Conservation (phyloP, 1,140 invertebrate genomes). For the Diabrotica undecimpunctata region DNA sequence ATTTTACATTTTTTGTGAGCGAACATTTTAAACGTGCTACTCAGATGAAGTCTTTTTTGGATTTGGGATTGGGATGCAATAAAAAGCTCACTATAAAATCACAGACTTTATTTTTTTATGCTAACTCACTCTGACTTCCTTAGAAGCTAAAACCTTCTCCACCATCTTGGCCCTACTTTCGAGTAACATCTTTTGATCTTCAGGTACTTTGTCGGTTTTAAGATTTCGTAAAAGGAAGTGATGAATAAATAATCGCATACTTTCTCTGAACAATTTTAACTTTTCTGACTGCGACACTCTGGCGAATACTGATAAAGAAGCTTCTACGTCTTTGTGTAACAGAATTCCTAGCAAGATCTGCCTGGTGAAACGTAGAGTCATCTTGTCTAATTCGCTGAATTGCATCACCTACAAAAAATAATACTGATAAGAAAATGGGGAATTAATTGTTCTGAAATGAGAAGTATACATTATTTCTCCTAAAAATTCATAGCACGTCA, state of each 20-base stretch:
- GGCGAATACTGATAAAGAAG: slow-evolving; percentile 61
- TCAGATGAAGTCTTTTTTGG: no score
- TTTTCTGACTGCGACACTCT: slow-evolving; percentile 63
- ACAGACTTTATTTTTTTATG: not conserved
- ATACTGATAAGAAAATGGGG: not conserved
- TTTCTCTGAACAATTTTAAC: slow-evolving; percentile 70
- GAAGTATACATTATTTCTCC: no score
- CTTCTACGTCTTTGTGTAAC: slow-evolving; percentile 57
- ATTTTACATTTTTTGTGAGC: no score
- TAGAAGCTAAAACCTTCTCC: slow-evolving; percentile 53
- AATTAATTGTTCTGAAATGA: not conserved
- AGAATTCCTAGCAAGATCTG: slow-evolving; percentile 69
- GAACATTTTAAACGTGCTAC: no score
- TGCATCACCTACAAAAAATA: slow-evolving; percentile 63
- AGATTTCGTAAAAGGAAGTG: slow-evolving; percentile 72
- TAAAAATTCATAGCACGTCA: no score
- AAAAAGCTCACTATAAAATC: no score
- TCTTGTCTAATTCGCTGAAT: slow-evolving; percentile 73
- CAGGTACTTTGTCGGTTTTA: slow-evolving; percentile 49
- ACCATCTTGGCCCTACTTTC: slow-evolving; percentile 53
- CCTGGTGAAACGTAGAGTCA: slow-evolving; percentile 65
- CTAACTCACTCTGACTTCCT: slow-evolving; percentile 12
- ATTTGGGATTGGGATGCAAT: no score
- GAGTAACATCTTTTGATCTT: slow-evolving; percentile 53
- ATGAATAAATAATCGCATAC: slow-evolving; percentile 71